Conservation (phyloP, 2,797 vertebrate species). For the Apogon talboti region DNA sequence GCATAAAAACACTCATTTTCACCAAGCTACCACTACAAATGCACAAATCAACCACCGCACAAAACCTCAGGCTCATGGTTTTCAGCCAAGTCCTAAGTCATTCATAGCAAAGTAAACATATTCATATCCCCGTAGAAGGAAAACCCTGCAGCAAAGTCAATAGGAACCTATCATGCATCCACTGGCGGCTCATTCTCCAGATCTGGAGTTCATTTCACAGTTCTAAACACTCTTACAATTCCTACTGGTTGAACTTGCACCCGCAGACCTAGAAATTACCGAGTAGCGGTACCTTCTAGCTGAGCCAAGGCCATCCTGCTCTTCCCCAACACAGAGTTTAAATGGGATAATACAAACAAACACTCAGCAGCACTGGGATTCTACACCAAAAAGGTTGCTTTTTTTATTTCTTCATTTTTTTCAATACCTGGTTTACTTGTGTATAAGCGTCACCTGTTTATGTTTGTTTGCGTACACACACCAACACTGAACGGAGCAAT, state of each 20-base stretch:
- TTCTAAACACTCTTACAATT: constrained; percentile 44
- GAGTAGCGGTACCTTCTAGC: constrained; percentile 33
- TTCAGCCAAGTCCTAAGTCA: constrained; percentile 57
- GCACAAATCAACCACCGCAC: constrained; percentile 34
- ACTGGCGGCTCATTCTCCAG: constrained; percentile 43
- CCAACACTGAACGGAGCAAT: constrained; percentile 3
- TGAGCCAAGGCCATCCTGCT: constrained; percentile 34
- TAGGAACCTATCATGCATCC: constrained; percentile 53
- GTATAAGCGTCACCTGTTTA: neutral
- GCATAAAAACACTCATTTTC: constrained; percentile 19
- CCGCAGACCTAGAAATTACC: constrained; percentile 47
- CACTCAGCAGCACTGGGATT: constrained; percentile 18
- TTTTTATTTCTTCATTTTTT: neutral
- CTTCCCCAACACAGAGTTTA: constrained; percentile 29
- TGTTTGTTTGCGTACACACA: neutral
- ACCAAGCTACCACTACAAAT: constrained; percentile 21
- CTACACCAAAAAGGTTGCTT: neutral
- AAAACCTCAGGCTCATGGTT: constrained; percentile 52
- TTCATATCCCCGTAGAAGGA: constrained; percentile 59
- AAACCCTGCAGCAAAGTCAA: constrained; percentile 65
- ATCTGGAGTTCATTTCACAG: constrained; percentile 59
- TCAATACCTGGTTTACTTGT: constrained; percentile 1
- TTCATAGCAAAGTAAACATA: constrained; percentile 53
- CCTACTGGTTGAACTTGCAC: constrained; percentile 33
- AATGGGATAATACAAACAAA: constrained; percentile 17